These are phyloP conservation scores for Pristionchus exspectatus DNA, from an alignment of 2,888 invertebrate species.

Conservation along the genomic window DNA sequence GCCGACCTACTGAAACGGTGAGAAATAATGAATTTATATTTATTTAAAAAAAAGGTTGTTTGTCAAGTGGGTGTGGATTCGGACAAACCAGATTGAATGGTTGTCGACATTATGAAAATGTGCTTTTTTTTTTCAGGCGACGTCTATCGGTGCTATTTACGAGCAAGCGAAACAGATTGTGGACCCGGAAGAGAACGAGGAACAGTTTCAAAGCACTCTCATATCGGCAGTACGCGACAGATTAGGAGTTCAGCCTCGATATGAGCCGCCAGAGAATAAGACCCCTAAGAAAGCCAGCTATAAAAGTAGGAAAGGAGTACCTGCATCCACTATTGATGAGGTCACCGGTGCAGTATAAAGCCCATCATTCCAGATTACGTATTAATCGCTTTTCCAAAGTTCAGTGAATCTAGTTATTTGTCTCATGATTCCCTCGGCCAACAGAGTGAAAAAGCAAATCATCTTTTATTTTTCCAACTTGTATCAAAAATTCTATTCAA, in stretches of 20 bases:
- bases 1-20: neutral
- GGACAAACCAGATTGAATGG: too few relatives aligned
- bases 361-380: neutral
- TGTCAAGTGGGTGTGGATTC: too few relatives aligned
- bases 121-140: neutral
- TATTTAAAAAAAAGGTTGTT: too few relatives aligned
- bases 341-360: neutral
- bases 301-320: neutral
- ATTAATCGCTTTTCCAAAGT: neutral
- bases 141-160: constrained; percentile 9
- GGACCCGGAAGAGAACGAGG: neutral
- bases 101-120: too few relatives aligned
- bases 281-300: neutral
- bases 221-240: neutral
- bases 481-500: too few relatives aligned
- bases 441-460: too few relatives aligned
- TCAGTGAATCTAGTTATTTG: too few relatives aligned
- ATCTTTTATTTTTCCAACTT: too few relatives aligned
- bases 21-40: neutral
- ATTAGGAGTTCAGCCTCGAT: neutral
- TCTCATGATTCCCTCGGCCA: too few relatives aligned
- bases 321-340: neutral
- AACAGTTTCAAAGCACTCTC: neutral
- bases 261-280: neutral
- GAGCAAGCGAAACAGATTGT: constrained; percentile 20